A percentile compares a stretch with the other conserved stretches of the same genome.
Conservation (phyloP, 2,888 invertebrate genomes). For the Incurvaria masculella region DNA sequence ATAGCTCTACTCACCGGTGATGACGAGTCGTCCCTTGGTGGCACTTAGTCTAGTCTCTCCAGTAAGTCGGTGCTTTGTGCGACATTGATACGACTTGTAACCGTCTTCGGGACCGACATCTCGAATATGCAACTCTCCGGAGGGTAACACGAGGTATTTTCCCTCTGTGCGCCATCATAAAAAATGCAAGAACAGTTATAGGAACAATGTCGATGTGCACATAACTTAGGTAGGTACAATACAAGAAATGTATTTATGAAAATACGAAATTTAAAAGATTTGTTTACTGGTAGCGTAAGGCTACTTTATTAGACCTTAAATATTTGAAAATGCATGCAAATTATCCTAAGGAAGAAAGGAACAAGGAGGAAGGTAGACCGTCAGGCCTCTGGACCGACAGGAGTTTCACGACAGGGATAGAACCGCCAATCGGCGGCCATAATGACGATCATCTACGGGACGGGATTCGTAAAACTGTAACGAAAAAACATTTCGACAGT, state of each 20-base stretch:
- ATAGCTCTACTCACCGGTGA: slow-evolving; percentile 76
- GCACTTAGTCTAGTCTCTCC: slow-evolving; percentile 91
- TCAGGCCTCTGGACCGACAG: slow-evolving; percentile 55
- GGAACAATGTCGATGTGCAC: slow-evolving; percentile 6
- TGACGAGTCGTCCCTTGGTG: slow-evolving; percentile 90
- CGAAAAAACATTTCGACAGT: slow-evolving; percentile 17
- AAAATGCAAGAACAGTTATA: slow-evolving; percentile 11
- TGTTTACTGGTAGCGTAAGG: slow-evolving; percentile 42
- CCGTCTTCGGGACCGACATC: slow-evolving; percentile 95
- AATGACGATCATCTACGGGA: slow-evolving; percentile 8
- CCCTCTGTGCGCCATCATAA: slow-evolving; percentile 63
- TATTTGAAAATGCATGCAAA: slow-evolving; percentile 36
- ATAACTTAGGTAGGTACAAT: background rate
- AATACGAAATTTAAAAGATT: background rate
- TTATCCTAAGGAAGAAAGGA: slow-evolving; percentile 58
- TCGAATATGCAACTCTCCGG: slow-evolving; percentile 93
- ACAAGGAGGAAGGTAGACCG: slow-evolving; percentile 52
- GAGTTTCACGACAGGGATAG: slow-evolving; percentile 30
- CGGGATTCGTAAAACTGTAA: slow-evolving; percentile 5
- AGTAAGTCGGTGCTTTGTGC: slow-evolving; percentile 89
- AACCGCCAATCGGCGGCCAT: slow-evolving; percentile 13
- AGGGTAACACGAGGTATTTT: slow-evolving; percentile 91
- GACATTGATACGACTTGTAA: slow-evolving; percentile 90
- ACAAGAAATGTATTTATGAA: background rate
- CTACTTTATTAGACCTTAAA: slow-evolving; percentile 43